Evolutionary conservation across 2,888 invertebrate genomes (phyloP), one percentile per base, ranked within the genome.

Genomic region (Julus scanicus): DNA sequence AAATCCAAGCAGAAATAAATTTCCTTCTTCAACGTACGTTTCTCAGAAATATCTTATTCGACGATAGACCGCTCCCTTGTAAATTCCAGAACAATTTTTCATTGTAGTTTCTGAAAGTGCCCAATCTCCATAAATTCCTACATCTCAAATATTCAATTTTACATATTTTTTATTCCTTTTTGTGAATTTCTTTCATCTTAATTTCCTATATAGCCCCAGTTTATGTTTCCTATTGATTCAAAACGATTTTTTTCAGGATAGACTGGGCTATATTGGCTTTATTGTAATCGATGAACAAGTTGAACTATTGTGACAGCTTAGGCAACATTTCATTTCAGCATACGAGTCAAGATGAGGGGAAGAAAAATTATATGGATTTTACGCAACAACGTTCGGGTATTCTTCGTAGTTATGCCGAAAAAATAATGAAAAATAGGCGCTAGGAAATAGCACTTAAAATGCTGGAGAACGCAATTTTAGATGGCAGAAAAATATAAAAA

Each of bases 391-490:
- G 20, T 63, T 44, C 44, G 44, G 4, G 63, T 17, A 71, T n/a
- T 17, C n/a, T n/a, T 63, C 63, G 29, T 71, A 71, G 37, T 80
- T 80, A 37, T 80, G 37, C 37, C 11, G 80, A 20, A 29, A 29
- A 80, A 80, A 80, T 80, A 80, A 80, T 80, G 80, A 80, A 80
- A 80, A 80, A 80, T 80, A 44, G 80, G 80, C 80, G 80, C 80
- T 80, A 29, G 80, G 80, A 80, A 80, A 80, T 20, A 37, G 80
- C 80, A 80, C 80, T 80, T 80, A 80, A 80, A 71, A 80, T 13
- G 53, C 17, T 13, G 53, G 53, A 53, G 53, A 53, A 53, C 37
- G 80, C 80, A 37, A 80, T 80, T 37, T 80, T 80, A 37, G 80
- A 80, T 80, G 80, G 11, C 9, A 80, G 37, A 80, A 80, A 80